Conservation (phyloP, 2,797 vertebrate genomes). For the Carcharodon carcharias region DNA sequence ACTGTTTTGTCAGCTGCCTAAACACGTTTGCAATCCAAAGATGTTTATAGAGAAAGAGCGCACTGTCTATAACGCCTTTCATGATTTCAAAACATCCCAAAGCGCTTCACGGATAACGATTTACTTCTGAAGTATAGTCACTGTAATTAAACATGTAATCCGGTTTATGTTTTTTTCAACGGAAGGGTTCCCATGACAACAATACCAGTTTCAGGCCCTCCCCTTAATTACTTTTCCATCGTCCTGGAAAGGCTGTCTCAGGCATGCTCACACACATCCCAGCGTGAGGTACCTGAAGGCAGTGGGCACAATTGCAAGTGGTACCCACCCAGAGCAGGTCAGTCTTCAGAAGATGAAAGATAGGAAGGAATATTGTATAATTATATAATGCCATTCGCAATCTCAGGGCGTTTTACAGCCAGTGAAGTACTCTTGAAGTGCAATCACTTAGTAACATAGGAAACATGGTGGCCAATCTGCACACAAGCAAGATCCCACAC, state of each 20-base stretch:
- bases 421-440: neutral
- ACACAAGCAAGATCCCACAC: neutral
- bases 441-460: neutral
- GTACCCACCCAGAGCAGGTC: neutral
- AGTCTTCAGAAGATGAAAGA: neutral
- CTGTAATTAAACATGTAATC: neutral
- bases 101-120: neutral
- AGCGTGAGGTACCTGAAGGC: neutral
- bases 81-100: neutral
- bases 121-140: neutral
- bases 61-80: neutral
- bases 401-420: neutral
- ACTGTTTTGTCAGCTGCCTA: neutral
- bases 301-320: neutral
- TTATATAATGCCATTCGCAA: neutral
- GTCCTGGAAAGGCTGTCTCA: neutral
- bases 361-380: neutral
- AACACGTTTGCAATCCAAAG: neutral
- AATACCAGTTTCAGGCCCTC: neutral
- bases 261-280: neutral
- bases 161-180: neutral
- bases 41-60: neutral
- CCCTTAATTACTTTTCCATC: neutral
- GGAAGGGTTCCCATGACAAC: neutral
- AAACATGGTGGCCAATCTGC: neutral